These are phyloP conservation scores for Ellobius talpinus DNA, from an alignment of 2,113 vertebrate species.

Conservation along the genomic window DNA sequence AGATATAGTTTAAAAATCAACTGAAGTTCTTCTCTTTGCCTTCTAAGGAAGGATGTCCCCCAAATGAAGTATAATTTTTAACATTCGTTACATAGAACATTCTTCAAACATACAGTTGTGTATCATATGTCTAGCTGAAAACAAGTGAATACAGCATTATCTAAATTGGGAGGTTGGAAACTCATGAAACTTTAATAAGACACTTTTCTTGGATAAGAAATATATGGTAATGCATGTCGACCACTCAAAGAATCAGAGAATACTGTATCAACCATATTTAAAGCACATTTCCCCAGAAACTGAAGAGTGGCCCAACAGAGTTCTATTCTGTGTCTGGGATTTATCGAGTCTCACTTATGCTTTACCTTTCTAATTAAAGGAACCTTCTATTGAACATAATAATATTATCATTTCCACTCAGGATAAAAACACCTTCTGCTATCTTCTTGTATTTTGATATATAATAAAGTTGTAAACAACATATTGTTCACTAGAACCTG, in stretches of 20 bases:
- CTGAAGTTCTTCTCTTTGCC: neutral
- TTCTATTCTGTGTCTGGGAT: neutral
- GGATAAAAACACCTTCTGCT: neutral
- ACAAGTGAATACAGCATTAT: neutral
- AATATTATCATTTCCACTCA: neutral
- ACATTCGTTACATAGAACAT: neutral
- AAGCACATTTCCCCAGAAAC: neutral
- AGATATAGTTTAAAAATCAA: conserved; percentile 42
- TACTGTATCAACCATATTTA: conserved; percentile 8
- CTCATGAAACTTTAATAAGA: conserved; percentile 50
- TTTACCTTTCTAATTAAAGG: neutral
- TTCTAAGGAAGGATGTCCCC: neutral
- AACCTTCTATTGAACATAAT: neutral
- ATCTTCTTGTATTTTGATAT: neutral
- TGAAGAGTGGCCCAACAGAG: neutral
- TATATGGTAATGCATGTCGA: neutral
- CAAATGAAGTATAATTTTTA: neutral
- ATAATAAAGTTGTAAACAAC: neutral
- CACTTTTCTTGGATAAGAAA: neutral
- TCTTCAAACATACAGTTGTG: conserved; percentile 38
- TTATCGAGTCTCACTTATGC: neutral
- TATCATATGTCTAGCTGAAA: conserved; percentile 41
- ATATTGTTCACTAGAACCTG: neutral
- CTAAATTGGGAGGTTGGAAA: conserved; percentile 24
- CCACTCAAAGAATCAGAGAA: neutral